phyloP scores from a whole-genome alignment of 2,888 invertebrate genomes.

The Lypha dubia region DNA sequence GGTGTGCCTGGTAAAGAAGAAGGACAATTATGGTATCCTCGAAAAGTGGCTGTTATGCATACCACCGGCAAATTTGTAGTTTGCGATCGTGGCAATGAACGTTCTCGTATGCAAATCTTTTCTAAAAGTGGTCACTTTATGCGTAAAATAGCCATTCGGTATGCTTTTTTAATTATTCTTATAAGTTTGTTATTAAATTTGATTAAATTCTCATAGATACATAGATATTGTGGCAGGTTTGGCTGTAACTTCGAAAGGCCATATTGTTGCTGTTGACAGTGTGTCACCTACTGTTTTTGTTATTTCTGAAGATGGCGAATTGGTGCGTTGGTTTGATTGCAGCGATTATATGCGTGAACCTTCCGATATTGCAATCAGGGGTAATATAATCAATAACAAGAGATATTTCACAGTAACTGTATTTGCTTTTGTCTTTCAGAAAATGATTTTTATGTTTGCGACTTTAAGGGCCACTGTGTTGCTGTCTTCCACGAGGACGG shows the following conservation, averaged over 20 bases:
- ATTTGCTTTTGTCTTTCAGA: slow-evolving; percentile 84
- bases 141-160: slow-evolving; percentile 94
- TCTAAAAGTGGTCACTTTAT: slow-evolving; percentile 97
- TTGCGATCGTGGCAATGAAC: slow-evolving; percentile 97
- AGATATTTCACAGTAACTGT: not conserved
- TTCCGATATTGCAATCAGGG: slow-evolving; percentile 97
- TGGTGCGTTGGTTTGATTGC: slow-evolving; percentile 98
- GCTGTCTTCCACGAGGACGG: slow-evolving; percentile 98
- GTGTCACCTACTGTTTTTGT: slow-evolving; percentile 98
- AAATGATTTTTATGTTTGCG: slow-evolving; percentile 97
- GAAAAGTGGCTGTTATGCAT: slow-evolving; percentile 96
- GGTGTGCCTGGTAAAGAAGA: slow-evolving; percentile 97
- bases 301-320: slow-evolving; percentile 95
- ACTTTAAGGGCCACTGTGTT: slow-evolving; percentile 99
- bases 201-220: slow-evolving; percentile 84
- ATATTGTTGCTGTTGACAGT: slow-evolving; percentile 98
- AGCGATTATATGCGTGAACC: slow-evolving; percentile 99
- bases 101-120: slow-evolving; percentile 98
- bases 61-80: slow-evolving; percentile 96
- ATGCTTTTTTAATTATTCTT: slow-evolving; percentile 12
- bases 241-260: slow-evolving; percentile 95
- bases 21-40: slow-evolving; percentile 98
- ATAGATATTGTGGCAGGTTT: slow-evolving; percentile 96
- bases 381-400: slow-evolving; percentile 83
- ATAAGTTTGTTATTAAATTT: not conserved